Evolutionary conservation across 2,797 vertebrate genomes (phyloP).

Genomic region (Melanogrammus aeglefinus): DNA sequence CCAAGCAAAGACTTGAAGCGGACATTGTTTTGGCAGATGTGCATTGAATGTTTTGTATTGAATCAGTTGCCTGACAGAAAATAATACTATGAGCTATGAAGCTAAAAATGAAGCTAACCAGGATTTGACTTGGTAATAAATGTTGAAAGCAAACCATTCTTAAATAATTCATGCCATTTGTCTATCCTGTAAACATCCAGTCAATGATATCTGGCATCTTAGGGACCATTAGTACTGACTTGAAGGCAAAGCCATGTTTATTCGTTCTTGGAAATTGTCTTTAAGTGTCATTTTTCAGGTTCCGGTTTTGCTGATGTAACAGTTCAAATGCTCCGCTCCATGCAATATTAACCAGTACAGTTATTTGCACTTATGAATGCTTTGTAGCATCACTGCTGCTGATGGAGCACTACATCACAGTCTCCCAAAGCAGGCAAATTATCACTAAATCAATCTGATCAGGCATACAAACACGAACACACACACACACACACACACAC

Average conservation of each 20-base stretch:
- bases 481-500: not conserved
- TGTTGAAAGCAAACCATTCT: not conserved
- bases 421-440: not conserved
- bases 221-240: not conserved
- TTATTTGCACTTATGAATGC: not conserved
- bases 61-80: not conserved
- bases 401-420: not conserved
- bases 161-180: not conserved
- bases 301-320: not conserved
- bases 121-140: not conserved
- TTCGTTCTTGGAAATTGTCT: not conserved
- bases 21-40: not conserved
- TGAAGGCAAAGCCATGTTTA: not conserved
- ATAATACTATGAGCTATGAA: too few relatives aligned
- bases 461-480: not conserved
- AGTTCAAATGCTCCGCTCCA: not conserved
- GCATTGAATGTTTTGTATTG: conserved; percentile 3
- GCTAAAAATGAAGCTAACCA: not conserved
- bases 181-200: not conserved
- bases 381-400: not conserved
- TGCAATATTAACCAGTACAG: not conserved
- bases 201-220: not conserved
- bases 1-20: not conserved
- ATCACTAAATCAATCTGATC: not conserved
- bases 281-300: not conserved